A percentile compares a stretch with the other conserved stretches of the same genome.
These are phyloP conservation scores for Larimichthys polyactis DNA, from an alignment of 2,113 vertebrate genomes.

Conservation along the genomic window DNA sequence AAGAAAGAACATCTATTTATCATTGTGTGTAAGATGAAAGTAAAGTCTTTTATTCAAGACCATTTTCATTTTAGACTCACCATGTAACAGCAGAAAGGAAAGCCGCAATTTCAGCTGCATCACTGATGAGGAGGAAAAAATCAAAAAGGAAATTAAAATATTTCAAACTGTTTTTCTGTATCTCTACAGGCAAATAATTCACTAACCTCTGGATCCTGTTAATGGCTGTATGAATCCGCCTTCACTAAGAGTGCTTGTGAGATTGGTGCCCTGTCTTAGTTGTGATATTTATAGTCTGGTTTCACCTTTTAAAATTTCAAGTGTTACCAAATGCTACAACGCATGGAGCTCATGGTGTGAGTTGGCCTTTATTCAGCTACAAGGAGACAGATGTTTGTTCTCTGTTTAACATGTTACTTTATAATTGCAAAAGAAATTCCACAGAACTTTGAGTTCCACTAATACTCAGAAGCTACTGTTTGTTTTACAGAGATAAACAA, in stretches of 20 bases:
- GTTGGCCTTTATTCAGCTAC: not conserved
- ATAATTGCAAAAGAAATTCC: not conserved
- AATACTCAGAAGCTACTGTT: not conserved
- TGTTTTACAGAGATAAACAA: not conserved
- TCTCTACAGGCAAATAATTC: not conserved
- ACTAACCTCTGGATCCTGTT: slow-evolving; percentile 20
- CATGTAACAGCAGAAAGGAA: slow-evolving; percentile 20
- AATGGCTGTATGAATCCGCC: not conserved
- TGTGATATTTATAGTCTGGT: not conserved
- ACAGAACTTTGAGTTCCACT: slow-evolving; percentile 4
- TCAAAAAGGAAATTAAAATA: not conserved
- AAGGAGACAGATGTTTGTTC: not conserved
- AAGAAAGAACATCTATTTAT: not conserved
- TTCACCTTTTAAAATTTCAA: not conserved
- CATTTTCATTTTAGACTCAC: slow-evolving; percentile 27
- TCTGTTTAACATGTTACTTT: not conserved
- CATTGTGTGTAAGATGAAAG: not conserved
- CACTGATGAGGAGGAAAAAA: slow-evolving; percentile 3
- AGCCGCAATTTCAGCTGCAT: slow-evolving; percentile 30
- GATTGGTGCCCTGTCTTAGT: not conserved
- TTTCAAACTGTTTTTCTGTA: not conserved
- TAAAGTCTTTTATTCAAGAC: fast-evolving
- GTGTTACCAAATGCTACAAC: not conserved
- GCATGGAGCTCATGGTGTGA: not conserved
- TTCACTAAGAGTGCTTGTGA: not conserved